Evolutionary conservation across 2,113 vertebrate genomes (phyloP).

Genomic region (Caracal caracal): DNA sequence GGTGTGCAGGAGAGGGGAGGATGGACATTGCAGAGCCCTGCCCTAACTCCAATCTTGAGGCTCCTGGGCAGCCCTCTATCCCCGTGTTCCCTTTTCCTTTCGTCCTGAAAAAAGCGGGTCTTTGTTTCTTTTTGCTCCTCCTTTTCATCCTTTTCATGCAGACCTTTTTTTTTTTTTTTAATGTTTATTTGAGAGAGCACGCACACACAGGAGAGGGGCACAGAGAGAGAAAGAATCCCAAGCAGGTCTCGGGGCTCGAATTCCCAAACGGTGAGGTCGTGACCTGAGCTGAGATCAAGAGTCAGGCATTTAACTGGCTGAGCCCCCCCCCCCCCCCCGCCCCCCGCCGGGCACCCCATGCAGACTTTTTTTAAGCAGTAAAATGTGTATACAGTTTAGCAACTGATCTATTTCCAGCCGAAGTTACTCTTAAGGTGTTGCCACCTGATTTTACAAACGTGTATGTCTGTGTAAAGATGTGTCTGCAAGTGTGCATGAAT

Average conservation of each 20-base stretch:
- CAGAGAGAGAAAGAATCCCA: too few species aligned
- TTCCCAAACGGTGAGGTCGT: too few species aligned
- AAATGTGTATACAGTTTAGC: background rate
- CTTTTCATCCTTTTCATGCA: background rate
- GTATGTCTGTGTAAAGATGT: background rate
- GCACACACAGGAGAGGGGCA: too few species aligned
- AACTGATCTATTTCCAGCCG: background rate
- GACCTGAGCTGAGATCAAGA: too few species aligned
- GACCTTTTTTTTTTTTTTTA: too few species aligned
- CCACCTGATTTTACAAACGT: background rate
- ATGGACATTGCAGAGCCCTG: fast-evolving
- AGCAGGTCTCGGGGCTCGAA: too few species aligned
- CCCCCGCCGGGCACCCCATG: too few species aligned
- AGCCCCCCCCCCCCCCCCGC: too few species aligned
- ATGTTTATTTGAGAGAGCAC: too few species aligned
- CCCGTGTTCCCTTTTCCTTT: background rate
- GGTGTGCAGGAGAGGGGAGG: background rate
- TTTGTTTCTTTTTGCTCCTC: background rate
- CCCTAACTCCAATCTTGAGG: background rate
- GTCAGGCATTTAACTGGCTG: too few species aligned
- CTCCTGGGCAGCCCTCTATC: background rate
- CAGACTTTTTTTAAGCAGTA: background rate
- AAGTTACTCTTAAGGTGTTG: fast-evolving
- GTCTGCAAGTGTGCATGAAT: too few species aligned
- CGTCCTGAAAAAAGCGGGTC: background rate